Evolutionary conservation across 2,888 invertebrate genomes (phyloP).

Genomic region (Drepana falcataria): DNA sequence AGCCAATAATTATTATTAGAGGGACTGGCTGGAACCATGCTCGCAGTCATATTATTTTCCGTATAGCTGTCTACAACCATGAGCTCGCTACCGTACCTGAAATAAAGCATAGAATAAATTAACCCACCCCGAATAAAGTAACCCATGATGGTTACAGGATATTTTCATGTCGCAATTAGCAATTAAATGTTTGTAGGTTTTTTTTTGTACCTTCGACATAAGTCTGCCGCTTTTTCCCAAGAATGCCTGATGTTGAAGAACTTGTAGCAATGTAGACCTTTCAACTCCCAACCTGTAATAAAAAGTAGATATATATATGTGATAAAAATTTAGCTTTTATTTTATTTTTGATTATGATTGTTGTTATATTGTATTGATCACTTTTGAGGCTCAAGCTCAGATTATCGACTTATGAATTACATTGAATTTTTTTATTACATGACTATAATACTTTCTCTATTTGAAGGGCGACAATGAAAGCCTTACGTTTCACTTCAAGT

Average conservation of each 20-base stretch:
- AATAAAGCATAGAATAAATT: conserved; percentile 34
- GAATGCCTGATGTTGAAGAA: conserved; percentile 97
- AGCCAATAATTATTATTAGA: conserved; percentile 92
- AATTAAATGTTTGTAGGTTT: conserved; percentile 16
- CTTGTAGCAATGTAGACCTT: conserved; percentile 95
- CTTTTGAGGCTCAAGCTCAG: too few relatives aligned
- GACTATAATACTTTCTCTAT: conserved; percentile 26
- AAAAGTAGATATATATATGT: conserved; percentile 22
- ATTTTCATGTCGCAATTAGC: conserved; percentile 10
- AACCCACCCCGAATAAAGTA: too few relatives aligned
- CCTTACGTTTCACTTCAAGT: conserved; percentile 18
- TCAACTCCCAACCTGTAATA: conserved; percentile 93
- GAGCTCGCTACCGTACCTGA: conserved; percentile 95
- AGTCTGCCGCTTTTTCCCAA: conserved; percentile 96
- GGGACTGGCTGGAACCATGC: conserved; percentile 84
- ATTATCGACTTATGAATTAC: too few relatives aligned
- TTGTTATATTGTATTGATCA: too few relatives aligned
- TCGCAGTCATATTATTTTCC: conserved; percentile 94
- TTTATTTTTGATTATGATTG: too few relatives aligned
- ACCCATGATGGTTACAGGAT: background rate
- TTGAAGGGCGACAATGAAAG: conserved; percentile 37
- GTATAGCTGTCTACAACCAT: conserved; percentile 93
- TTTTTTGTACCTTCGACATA: conserved; percentile 91
- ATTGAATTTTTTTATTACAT: background rate
- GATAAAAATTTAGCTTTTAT: too few relatives aligned